Percentiles rank a stretch among this genome's conserved stretches.
Conservation (phyloP, 2,113 vertebrate species). For the Syngnathus typhle region DNA sequence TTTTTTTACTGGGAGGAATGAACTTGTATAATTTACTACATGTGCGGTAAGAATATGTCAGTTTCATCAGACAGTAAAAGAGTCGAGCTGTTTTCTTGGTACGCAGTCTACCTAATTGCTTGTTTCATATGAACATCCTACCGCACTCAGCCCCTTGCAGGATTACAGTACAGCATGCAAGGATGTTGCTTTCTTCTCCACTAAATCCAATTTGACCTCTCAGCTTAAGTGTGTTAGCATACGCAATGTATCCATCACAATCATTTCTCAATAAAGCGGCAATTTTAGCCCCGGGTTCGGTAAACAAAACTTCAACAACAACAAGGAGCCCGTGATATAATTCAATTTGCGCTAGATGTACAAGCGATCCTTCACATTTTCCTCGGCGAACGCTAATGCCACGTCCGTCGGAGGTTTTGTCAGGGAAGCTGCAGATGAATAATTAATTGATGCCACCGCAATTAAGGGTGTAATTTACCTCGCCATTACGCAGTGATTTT, state of each 20-base stretch:
- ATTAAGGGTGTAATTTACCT: slow-evolving; percentile 64
- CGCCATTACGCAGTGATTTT: slow-evolving; percentile 60
- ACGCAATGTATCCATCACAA: slow-evolving; percentile 34
- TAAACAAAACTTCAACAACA: slow-evolving; percentile 36
- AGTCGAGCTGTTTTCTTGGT: not conserved
- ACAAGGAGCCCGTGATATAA: slow-evolving; percentile 33
- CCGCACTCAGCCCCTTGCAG: not conserved
- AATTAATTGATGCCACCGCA: slow-evolving; percentile 64
- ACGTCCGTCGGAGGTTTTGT: slow-evolving; percentile 48
- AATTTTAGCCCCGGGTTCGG: slow-evolving; percentile 21
- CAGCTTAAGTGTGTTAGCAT: slow-evolving; percentile 4
- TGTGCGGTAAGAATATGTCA: not conserved
- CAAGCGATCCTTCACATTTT: slow-evolving; percentile 51
- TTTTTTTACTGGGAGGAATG: no score
- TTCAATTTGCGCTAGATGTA: slow-evolving; percentile 58
- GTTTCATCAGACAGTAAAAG: not conserved
- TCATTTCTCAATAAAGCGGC: slow-evolving; percentile 42
- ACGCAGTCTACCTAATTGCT: not conserved
- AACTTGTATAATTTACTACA: not conserved
- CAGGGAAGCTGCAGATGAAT: slow-evolving; percentile 65
- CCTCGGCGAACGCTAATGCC: slow-evolving; percentile 53
- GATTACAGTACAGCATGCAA: slow-evolving; percentile 3
- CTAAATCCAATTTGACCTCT: slow-evolving; percentile 10
- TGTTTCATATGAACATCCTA: not conserved
- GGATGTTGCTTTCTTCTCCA: slow-evolving; percentile 2